Conservation (phyloP, 2,888 invertebrate genomes). For the Drosophila tripunctata region DNA sequence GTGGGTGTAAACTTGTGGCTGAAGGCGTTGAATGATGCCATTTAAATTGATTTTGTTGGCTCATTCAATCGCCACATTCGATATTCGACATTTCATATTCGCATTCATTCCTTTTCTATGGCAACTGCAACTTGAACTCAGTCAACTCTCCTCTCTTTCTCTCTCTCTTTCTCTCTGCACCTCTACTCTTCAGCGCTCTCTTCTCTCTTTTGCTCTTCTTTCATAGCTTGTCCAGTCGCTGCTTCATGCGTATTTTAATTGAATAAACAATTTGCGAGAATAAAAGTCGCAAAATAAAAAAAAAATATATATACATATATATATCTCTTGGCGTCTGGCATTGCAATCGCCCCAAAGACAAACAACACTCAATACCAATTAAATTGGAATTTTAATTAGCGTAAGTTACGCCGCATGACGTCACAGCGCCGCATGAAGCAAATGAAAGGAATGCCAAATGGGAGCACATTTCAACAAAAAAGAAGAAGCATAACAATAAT, state of each 20-base stretch:
- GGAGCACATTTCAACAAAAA: background rate
- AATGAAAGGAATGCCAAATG: constrained; percentile 8
- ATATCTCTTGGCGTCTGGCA: constrained; percentile 16
- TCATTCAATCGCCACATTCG: constrained; percentile 47
- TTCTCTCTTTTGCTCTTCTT: background rate
- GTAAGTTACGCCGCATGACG: constrained; percentile 68
- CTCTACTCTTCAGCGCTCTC: background rate
- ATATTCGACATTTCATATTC: constrained; percentile 18
- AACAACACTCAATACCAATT: constrained; percentile 76
- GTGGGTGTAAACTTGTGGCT: constrained; percentile 54
- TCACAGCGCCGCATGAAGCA: constrained; percentile 41
- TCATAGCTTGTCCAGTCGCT: constrained; percentile 26
- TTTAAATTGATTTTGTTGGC: constrained; percentile 76
- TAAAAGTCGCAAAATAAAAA: constrained; percentile 23
- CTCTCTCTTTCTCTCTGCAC: background rate
- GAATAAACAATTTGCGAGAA: constrained; percentile 69
- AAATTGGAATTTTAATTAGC: constrained; percentile 82
- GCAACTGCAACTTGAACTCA: constrained; percentile 22
- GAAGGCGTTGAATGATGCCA: constrained; percentile 71
- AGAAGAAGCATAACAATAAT: background rate
- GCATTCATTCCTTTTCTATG: constrained; percentile 27
- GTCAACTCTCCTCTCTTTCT: constrained; percentile 6
- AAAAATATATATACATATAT: too few relatives aligned
- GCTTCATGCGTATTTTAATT: constrained; percentile 71
- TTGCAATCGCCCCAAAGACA: constrained; percentile 72